Base-by-base conservation (phyloP, 2,113 vertebrate genomes). In the Athene cunicularia region DNA sequence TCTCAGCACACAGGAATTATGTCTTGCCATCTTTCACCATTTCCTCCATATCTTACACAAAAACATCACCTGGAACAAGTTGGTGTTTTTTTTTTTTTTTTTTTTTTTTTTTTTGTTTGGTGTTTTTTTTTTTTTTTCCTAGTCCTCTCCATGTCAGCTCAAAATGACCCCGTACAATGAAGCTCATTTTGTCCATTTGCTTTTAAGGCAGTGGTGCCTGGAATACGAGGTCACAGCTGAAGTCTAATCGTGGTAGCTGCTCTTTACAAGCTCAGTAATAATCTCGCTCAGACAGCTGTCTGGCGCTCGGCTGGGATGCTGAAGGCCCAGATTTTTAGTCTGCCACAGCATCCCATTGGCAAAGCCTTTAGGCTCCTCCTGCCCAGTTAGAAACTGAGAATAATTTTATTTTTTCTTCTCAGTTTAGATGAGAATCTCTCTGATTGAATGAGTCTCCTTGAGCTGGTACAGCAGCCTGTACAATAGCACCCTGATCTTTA, bases 211-310 rank as follows among this genome's bases (percentile, higher is more conserved):
- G 26, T 0, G 7, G 24, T 45, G 43, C 66, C 39, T 9, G 3
- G 8, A 47, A 8, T 1, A 21, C 1, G 11, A 47, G 66, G 22
- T 66, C 17, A 37, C 74, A 59, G 6, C 62, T 5, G 11, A 41
- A 3, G 22, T 4, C 43, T 14, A 3, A 17, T 1, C 1, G 1
- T 2, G 37, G 67, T 6, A 30, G 55, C 62, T 24, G 39, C 63
- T 76, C 12, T 11, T n/a, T 16, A 27, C 20, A 17, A 26, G 32
- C 20, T 22, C n/a, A 11, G 15, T 1, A 14, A 23, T 15, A 30
- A 53, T 5, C 71, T 71, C 18, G 18, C 58, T 49, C 70, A 13
- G 53, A 28, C 24, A 28, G 52, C 30, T 24, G 8, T 13, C 55
- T 1, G 6, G 47, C 41, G 2, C 30, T 23, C 27, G 47, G 19